phyloP scores from a whole-genome alignment of 1,140 invertebrate genomes.

The Heliconius eleuchia region DNA sequence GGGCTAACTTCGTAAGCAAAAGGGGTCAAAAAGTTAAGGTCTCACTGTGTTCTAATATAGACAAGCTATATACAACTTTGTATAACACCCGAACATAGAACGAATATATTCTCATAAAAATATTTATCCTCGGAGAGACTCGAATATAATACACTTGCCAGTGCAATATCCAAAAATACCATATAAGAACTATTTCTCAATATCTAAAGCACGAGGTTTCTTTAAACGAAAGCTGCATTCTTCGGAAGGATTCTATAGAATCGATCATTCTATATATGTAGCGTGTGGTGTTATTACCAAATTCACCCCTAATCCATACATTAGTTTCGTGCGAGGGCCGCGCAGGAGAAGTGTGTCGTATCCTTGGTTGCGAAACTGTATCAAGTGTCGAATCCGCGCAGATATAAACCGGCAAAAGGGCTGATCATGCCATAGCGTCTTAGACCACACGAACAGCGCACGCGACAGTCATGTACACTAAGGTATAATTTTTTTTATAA shows the following conservation, averaged over 20 bases:
- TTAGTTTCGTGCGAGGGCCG: conserved; percentile 49
- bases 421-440: conserved; percentile 55
- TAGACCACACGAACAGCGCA: conserved; percentile 49
- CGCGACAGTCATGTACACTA: conserved; percentile 72
- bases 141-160: too few relatives aligned
- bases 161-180: too few relatives aligned
- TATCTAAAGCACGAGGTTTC: not conserved
- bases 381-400: conserved; percentile 55
- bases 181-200: too few relatives aligned
- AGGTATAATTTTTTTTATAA: conserved; percentile 51
- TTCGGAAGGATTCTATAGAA: not conserved
- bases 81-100: too few relatives aligned
- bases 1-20: too few relatives aligned
- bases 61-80: too few relatives aligned
- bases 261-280: conserved; percentile 34
- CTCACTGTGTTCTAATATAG: too few relatives aligned
- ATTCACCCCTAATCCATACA: conserved; percentile 50
- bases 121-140: too few relatives aligned
- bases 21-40: too few relatives aligned
- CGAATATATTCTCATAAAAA: too few relatives aligned
- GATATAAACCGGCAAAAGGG: conserved; percentile 55
- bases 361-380: conserved; percentile 75
- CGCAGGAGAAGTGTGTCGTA: conserved; percentile 42
- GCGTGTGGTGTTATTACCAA: conserved; percentile 40
- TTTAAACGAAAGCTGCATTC: not conserved